Base-by-base conservation (phyloP, 2,888 invertebrate species). In the Zaprionus lineosus region DNA sequence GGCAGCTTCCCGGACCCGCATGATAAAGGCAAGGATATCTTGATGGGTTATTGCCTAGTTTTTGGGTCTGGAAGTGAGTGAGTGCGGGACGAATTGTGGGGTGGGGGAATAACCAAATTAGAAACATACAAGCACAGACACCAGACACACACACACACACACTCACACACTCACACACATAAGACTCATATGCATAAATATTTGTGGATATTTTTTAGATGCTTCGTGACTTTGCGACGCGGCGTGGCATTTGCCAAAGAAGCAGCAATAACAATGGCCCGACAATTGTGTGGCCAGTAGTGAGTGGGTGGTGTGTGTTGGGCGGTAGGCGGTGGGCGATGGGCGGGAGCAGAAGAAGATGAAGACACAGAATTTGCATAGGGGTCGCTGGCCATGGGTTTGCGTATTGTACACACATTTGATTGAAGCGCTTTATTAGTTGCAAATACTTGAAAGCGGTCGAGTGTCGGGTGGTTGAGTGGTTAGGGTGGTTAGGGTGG, bases 31-130 rank as follows among this genome's bases (percentile, higher is more conserved):
- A 60, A 60, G 72, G 75, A 78, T 67, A 82, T 82, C 82, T 77
- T 59, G 66, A 70, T 75, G 75, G 76, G 64, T 74, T 76, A 83
- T 79, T 68, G 76, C 79, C 74, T 68, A 78, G 74, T 79, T 76
- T 82, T 66, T 37, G 65, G 70, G 55, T 44, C 51, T 62, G n/a
- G 29, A 39, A 69, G 66, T 67, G 41, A 39, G 37, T 29, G 41
- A 36, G 36, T 24, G 6, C 8, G 6, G 6, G 11, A 4, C 29
- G 41, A 29, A 57, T 51, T 57, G 52, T 55, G 52, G 56, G 41
- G 47, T 39, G 47, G 41, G 37, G 31, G 34, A 40, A 19, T 8
- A 36, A 26, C 37, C 37, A 75, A 75, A 78, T 78, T 78, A 75
- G 67, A n/a, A n/a, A n/a, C n/a, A n/a, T n/a, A n/a, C n/a, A n/a